Evolutionary conservation across 2,888 invertebrate genomes (phyloP), one percentile per base, ranked within the genome.

Genomic region (Spodoptera picta): DNA sequence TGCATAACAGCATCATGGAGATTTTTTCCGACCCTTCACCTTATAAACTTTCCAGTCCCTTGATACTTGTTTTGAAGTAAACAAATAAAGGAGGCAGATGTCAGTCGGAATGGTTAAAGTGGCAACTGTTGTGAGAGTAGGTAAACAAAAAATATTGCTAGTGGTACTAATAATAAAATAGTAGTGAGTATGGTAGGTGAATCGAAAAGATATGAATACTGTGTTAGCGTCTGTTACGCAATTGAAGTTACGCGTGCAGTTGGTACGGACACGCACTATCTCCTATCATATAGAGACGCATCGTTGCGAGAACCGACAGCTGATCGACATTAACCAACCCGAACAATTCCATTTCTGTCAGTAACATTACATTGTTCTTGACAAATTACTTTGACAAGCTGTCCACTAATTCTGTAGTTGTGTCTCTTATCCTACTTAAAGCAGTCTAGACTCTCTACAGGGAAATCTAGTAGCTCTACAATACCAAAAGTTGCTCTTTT

Each of bases 231-330:
- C 69, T 73, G 80, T 93, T 92, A 89, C 83, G 88, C 88, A 93
- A 93, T 68, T 65, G 62, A 74, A 75, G 87, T 91, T 91, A 90
- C 88, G 87, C 69, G 75, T 80, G 75, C 67, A 78, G 65, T 82
- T 81, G 75, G 83, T 83, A 86, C 84, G 82, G 84, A 84, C 87
- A 91, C 90, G 90, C 91, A 90, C 90, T 90, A 92, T 92, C 92
- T 90, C 86, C 84, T 83, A 88, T 88, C 89, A 87, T 87, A 89
- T 89, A 89, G 84, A 87, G 89, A 90, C 87, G 86, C 88, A 90
- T 88, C 88, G 88, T 86, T 86, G 87, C 89, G 86, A 84, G 84
- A 87, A 84, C 80, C 65, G 89, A 90, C 90, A 88, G 84, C 85
- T 89, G 90, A 91, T 88, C 83, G 88, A 85, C 84, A 82, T 79